Evolutionary conservation across 2,797 vertebrate genomes (phyloP), one percentile per base, ranked within the genome.

Genomic region (Columba guinea): DNA sequence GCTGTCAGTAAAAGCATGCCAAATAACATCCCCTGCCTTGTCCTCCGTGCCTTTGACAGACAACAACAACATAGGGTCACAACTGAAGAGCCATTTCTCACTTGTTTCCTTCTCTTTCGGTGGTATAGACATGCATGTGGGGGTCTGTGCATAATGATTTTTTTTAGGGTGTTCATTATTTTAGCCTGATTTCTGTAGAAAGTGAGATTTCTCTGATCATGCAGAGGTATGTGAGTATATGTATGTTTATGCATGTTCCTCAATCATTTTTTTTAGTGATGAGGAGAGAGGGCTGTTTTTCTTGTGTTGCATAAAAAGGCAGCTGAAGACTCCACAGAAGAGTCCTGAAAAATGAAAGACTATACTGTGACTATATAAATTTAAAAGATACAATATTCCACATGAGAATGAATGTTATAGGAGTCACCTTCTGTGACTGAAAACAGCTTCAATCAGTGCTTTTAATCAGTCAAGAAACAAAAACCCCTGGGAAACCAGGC

Each of bases 401-500:
- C 18, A 63, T 23, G 6, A 46, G 59, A 59, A 92, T 13, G 79
- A 85, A 83, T 35, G 24, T 64, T 90, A 15, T 6, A 64, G 79
- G 52, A 89, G 34, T 56, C 35, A 48, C 68, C 60, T 75, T 24
- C 41, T 64, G 13, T 80, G 76, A 84, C 5, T 94, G 60, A 41
- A 84, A 91, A 75, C 32, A 21, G 37, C 63, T 94, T 87, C 91
- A 93, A 88, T 83, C 87, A 91, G 76, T 0, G 0, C 41, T 87
- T 68, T 27, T 58, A 95, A 96, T 96, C 94, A 94, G 53, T 26
- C 79, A 84, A 83, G 78, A 85, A 94, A 85, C 76, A 93, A 87
- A 92, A 93, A 60, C 10, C 93, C 81, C 85, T 48, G 83, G 93
- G 96, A 94, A 87, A 65, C n/a, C 53, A 41, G 62, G 73, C 46